Conservation (phyloP, 2,113 vertebrate genomes). For the Pristiophorus japonicus region DNA sequence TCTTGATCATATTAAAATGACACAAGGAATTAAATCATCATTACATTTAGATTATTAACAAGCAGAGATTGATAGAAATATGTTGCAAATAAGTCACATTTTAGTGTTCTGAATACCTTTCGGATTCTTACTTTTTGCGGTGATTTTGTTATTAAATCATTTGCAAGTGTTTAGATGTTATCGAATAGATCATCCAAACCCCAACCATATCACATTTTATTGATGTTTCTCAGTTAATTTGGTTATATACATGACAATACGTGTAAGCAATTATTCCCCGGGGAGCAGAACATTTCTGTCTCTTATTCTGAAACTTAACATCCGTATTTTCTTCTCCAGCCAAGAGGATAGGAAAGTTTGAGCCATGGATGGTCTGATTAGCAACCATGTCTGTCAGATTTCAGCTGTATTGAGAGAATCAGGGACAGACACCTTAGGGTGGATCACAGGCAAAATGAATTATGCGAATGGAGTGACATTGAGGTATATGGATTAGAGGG, state of each 20-base stretch:
- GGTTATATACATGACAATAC: neutral
- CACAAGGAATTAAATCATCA: neutral
- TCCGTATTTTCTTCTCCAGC: neutral
- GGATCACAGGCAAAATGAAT: neutral
- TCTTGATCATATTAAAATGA: neutral
- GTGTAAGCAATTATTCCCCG: neutral
- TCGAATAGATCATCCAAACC: neutral
- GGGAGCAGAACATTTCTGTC: neutral
- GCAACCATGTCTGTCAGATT: neutral
- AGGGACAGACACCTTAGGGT: neutral
- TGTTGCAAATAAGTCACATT: neutral
- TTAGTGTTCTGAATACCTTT: neutral
- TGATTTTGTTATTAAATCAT: neutral
- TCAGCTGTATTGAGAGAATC: neutral
- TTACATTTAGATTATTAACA: neutral
- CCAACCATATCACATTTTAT: neutral
- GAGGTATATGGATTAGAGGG: neutral
- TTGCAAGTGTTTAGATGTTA: neutral
- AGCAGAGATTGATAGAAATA: neutral
- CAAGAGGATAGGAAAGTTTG: neutral
- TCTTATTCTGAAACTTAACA: neutral
- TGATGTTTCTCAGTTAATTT: neutral
- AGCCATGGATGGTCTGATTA: neutral
- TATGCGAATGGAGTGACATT: neutral
- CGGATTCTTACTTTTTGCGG: neutral